These are phyloP conservation scores for Alaudala cheleensis DNA, from an alignment of 2,113 vertebrate species.

Conservation along the genomic window DNA sequence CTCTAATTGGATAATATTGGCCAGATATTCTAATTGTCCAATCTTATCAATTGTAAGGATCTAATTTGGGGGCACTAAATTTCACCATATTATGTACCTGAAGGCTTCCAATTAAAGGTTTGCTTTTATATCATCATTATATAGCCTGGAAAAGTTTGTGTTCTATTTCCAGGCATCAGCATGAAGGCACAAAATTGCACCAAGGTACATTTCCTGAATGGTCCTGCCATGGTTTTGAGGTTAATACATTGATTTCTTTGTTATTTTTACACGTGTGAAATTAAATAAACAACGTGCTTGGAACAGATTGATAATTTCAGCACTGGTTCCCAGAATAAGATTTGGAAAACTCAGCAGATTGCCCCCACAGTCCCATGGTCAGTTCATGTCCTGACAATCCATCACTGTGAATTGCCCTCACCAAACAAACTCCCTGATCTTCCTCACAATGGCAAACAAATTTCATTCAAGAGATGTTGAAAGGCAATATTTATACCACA, in stretches of 20 bases:
- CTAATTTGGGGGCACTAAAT: neutral
- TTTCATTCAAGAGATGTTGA: neutral
- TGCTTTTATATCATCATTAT: neutral
- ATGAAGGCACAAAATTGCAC: neutral
- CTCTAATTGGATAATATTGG: neutral
- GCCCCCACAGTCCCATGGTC: accelerated
- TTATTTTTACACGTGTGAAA: neutral
- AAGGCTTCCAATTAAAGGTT: neutral
- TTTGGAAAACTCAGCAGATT: neutral
- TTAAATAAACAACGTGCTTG: neutral
- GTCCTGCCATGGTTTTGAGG: neutral
- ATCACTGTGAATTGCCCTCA: neutral
- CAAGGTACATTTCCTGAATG: neutral
- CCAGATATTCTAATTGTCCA: accelerated
- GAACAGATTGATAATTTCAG: neutral
- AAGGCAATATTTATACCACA: neutral
- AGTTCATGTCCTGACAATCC: neutral
- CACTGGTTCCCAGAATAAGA: neutral
- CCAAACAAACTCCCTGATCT: neutral
- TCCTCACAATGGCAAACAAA: neutral
- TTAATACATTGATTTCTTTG: neutral
- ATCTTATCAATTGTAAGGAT: neutral
- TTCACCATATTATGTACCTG: neutral
- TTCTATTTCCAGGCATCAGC: neutral
- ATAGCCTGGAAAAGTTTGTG: neutral